Conservation (phyloP, 2,888 invertebrate genomes). For the Epirrhoe alternata region DNA sequence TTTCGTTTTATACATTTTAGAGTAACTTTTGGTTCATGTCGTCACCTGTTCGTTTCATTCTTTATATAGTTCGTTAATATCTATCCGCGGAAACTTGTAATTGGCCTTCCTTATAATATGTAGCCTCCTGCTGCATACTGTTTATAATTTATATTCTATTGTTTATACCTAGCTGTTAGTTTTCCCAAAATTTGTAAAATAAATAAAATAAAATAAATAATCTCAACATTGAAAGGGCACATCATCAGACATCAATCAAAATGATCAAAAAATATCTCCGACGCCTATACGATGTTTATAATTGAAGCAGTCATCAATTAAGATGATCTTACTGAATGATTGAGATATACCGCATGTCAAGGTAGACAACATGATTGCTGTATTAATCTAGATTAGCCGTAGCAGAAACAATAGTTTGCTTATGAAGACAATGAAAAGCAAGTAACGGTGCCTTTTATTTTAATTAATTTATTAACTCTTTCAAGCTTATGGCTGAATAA, state of each 20-base stretch:
- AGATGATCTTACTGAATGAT: neutral
- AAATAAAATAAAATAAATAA: neutral
- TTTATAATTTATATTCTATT: no score
- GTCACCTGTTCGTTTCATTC: no score
- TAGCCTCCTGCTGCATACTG: no score
- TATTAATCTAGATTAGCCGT: neutral
- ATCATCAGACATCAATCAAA: neutral
- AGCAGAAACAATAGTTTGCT: conserved; percentile 1
- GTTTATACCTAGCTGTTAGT: no score
- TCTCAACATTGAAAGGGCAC: neutral
- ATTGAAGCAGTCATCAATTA: neutral
- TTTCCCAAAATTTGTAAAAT: no score
- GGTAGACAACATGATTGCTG: neutral
- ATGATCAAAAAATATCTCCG: neutral
- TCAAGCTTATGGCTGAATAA: neutral
- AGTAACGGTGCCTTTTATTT: neutral
- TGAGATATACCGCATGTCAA: neutral
- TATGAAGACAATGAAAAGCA: neutral
- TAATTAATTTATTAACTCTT: neutral
- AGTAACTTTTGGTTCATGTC: no score
- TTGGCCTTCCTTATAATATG: no score
- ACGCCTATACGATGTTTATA: neutral
- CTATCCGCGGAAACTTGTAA: no score
- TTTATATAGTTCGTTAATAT: no score
- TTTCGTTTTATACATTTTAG: no score